Evolutionary conservation across 2,888 invertebrate species (phyloP), one percentile per base, ranked within the genome.

Genomic region (Hydraecia micacea): DNA sequence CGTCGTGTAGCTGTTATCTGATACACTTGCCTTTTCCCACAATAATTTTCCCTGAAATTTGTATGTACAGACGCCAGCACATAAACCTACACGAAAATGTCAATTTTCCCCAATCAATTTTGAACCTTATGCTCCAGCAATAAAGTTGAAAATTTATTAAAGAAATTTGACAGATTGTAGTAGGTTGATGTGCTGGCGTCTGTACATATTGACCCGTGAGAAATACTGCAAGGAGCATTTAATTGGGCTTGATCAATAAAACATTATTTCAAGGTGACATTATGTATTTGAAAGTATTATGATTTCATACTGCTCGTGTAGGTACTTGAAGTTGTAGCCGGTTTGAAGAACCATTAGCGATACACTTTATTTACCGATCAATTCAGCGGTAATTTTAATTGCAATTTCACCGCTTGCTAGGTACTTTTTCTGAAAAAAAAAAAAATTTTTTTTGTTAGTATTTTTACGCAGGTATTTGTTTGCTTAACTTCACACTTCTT

Each of bases 221-320:
- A 87, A 85, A 70, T 39, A 81, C 39, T 70, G 79, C 87, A 87
- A 87, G 68, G 71, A 65, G 69, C 72, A 70, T 73, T 62, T 69
- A 36, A 80, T 71, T 75, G 42, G 28, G 9, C 25, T 74, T 46
- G 65, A 73, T 77, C 78, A 76, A 81, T 87, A 75, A 25, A 62
- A 67, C 7, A 46, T 36, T 62, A 67, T 79, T 79, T 77, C 49
- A 75, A 85, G 77, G 81, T 71, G 55, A 76, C 1, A 58, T 68
- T 25, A 55, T 42, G 55, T 52, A 69, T 70, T 70, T 73, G n/a
- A 73, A 86, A 69, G 39, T 69, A 71, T 15, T 32, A 55, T 49
- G 6, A n/a, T 65, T 70, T 52, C 13, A 60, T 52, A 63, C n/a
- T 58, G 13, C 13, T 52, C n/a, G 15, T 39, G 67, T 49, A 79